Conservation (phyloP, 2,888 invertebrate species). For the Lasioglossum vierecki region DNA sequence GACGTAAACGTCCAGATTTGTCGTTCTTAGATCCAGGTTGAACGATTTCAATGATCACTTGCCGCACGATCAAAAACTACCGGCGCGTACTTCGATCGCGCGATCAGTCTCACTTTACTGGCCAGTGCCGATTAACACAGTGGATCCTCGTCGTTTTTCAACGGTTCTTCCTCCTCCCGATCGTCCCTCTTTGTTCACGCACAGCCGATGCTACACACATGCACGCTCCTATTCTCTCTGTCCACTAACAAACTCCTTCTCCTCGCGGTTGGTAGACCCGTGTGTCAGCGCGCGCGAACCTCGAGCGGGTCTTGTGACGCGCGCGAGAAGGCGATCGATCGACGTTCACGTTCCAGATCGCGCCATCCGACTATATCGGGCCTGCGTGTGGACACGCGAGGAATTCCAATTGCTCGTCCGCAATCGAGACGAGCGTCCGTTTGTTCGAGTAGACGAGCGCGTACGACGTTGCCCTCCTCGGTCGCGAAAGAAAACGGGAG, state of each 20-base stretch:
- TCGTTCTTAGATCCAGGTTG: conserved; percentile 64
- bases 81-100: background rate
- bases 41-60: conserved; percentile 10
- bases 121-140: background rate
- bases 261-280: conserved; percentile 1
- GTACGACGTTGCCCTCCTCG: background rate
- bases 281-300: conserved; percentile 23
- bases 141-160: background rate
- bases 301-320: conserved; percentile 54
- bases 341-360: conserved; percentile 68
- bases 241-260: background rate
- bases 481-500: conserved; percentile 9
- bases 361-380: conserved; percentile 67
- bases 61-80: background rate
- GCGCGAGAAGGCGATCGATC: conserved; percentile 62
- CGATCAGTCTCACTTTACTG: background rate
- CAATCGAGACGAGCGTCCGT: conserved; percentile 29
- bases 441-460: conserved; percentile 9
- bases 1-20: conserved; percentile 46
- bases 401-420: conserved; percentile 65
- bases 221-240: background rate
- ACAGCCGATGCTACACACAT: background rate
- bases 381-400: conserved; percentile 67
- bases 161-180: conserved; percentile 2
- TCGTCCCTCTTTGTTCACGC: conserved; percentile 6